phyloP scores from a whole-genome alignment of 2,113 vertebrate genomes.

The Danio rerio region DNA sequence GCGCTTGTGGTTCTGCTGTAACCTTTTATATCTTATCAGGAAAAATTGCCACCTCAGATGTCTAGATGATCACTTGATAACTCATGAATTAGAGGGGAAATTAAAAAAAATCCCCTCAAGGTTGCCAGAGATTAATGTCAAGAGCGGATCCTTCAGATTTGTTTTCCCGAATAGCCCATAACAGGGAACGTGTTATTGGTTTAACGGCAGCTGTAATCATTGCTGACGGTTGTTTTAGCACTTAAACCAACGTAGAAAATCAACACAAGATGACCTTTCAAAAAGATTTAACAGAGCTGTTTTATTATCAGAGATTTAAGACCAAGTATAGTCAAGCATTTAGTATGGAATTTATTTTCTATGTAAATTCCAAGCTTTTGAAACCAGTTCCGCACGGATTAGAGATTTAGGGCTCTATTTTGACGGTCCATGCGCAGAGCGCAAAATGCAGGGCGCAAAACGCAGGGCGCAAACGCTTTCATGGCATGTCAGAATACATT shows the following conservation, averaged over 20 bases:
- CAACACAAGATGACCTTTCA: constrained; percentile 8
- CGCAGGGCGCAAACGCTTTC: too few species aligned
- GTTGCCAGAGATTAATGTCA: constrained; percentile 28
- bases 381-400: background rate
- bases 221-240: background rate
- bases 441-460: too few species aligned
- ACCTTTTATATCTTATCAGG: constrained; percentile 24
- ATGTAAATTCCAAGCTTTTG: constrained; percentile 5
- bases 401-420: too few species aligned
- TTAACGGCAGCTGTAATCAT: constrained; percentile 1
- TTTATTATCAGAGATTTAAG: background rate
- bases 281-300: background rate
- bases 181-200: constrained; percentile 9
- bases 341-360: background rate
- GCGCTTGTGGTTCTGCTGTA: constrained; percentile 33
- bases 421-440: too few species aligned
- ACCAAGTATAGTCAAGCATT: background rate
- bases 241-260: constrained; percentile 3
- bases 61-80: constrained; percentile 65
- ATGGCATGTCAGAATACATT: too few species aligned
- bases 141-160: background rate
- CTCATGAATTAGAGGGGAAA: constrained; percentile 31
- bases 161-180: background rate
- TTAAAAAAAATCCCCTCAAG: constrained; percentile 23
- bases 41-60: constrained; percentile 65